These are phyloP conservation scores for Fundulus diaphanus DNA, from an alignment of 2,797 vertebrate species.

Conservation along the genomic window DNA sequence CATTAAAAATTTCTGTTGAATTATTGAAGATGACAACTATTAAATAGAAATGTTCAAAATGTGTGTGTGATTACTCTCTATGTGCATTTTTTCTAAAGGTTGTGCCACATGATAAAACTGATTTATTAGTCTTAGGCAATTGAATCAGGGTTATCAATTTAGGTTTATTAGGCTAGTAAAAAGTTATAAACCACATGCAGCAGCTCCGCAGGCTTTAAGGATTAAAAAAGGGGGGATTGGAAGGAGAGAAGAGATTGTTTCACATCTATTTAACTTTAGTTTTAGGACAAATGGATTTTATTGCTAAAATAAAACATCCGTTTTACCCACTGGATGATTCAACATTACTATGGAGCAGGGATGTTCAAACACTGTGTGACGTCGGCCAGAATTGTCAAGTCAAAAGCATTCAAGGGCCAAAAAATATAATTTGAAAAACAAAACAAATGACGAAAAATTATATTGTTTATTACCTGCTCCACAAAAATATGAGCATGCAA, in stretches of 20 bases:
- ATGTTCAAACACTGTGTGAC: no score
- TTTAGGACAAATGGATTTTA: not conserved
- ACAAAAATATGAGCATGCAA: no score
- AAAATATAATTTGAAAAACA: no score
- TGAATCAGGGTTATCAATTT: no score
- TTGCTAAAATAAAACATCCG: not conserved
- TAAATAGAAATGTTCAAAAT: slow-evolving; percentile 7
- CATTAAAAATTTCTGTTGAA: slow-evolving; percentile 59
- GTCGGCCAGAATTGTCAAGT: no score
- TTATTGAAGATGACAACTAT: slow-evolving; percentile 49
- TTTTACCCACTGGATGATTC: not conserved
- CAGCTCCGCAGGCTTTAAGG: not conserved
- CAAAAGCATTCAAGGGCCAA: no score
- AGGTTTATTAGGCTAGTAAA: not conserved
- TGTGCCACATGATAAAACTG: not conserved
- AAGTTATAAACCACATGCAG: not conserved
- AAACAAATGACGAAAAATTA: no score
- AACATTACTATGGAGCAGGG: not conserved
- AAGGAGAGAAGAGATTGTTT: not conserved
- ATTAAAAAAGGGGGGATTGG: not conserved
- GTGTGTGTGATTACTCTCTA: not conserved
- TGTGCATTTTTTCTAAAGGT: not conserved
- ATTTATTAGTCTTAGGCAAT: no score
- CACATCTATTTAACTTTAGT: not conserved
- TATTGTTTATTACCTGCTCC: no score